A percentile compares a stretch with the other conserved stretches of the same genome.
Conservation (phyloP, 2,888 invertebrate genomes). For the Oscheius sp. region DNA sequence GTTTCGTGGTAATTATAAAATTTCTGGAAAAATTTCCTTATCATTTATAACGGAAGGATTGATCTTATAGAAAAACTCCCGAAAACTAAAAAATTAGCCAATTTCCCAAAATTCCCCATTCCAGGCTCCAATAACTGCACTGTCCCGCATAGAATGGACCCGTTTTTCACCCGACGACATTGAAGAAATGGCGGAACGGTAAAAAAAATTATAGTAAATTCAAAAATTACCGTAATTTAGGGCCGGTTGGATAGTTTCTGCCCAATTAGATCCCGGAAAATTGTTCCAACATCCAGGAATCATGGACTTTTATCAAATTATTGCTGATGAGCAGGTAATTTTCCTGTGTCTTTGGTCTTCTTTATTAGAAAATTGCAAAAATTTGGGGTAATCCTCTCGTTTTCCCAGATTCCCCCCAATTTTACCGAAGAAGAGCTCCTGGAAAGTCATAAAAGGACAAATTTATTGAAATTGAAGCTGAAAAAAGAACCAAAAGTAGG, state of each 20-base stretch:
- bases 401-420: not conserved
- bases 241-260: conserved; percentile 17
- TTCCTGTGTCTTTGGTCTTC: not conserved
- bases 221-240: conserved; percentile 3
- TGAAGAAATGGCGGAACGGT: conserved; percentile 25
- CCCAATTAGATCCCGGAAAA: conserved; percentile 27
- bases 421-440: conserved; percentile 26
- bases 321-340: conserved; percentile 35
- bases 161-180: conserved; percentile 28
- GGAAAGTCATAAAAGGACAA: not conserved
- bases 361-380: not conserved
- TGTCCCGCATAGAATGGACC: conserved; percentile 34
- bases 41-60: too few species aligned
- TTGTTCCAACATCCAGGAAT: conserved; percentile 9
- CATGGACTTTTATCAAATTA: not conserved
- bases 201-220: not conserved
- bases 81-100: not conserved
- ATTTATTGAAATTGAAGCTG: conserved; percentile 20
- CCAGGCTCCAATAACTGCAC: conserved; percentile 25
- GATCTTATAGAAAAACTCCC: too few species aligned
- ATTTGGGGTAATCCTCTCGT: not conserved
- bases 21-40: not conserved
- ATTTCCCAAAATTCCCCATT: not conserved
- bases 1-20: not conserved
- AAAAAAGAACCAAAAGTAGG: conserved; percentile 29